Conservation (phyloP, 2,888 invertebrate species). For the Unio pictorum region DNA sequence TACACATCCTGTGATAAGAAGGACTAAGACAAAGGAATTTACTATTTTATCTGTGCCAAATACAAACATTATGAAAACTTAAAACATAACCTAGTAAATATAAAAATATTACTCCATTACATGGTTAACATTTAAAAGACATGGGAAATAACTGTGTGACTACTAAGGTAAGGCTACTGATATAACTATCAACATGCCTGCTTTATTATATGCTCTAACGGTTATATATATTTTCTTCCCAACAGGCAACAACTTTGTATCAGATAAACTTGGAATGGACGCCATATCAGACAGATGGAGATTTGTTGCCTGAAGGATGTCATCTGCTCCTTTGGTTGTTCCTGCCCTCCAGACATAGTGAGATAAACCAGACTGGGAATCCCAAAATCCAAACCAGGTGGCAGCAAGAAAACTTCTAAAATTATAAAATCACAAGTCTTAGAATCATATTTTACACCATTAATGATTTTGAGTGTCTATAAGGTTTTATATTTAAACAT, state of each 20-base stretch:
- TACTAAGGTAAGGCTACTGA: too few relatives aligned
- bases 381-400: conserved; percentile 22
- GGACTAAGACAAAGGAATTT: too few relatives aligned
- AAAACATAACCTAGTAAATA: too few relatives aligned
- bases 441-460: too few relatives aligned
- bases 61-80: too few relatives aligned
- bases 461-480: too few relatives aligned
- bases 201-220: conserved; percentile 40
- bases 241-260: not conserved
- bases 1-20: too few relatives aligned
- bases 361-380: conserved; percentile 20
- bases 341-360: conserved; percentile 18
- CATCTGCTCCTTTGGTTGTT: conserved; percentile 12
- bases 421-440: not conserved
- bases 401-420: conserved; percentile 13
- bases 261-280: conserved; percentile 8
- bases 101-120: too few relatives aligned
- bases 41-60: too few relatives aligned
- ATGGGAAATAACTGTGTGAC: too few relatives aligned
- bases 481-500: not conserved
- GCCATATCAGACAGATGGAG: conserved; percentile 15
- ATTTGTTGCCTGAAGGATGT: conserved; percentile 10
- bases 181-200: conserved; percentile 19
- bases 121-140: too few relatives aligned
- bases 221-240: conserved; percentile 4